Conservation (phyloP, 2,113 vertebrate species). For the Onychorhynchus coronatus region DNA sequence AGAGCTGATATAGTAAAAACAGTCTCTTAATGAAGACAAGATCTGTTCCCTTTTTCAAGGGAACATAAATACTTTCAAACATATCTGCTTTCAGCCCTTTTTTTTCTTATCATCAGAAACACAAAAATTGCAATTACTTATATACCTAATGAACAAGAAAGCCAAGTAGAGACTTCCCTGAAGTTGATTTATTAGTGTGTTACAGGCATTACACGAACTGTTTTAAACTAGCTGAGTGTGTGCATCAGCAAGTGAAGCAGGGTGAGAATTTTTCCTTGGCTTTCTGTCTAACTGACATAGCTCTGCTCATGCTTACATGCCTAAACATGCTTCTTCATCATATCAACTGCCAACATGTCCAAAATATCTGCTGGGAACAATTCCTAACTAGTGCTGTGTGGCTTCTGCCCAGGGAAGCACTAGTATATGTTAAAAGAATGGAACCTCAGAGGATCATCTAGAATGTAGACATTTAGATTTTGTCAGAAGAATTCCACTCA, state of each 20-base stretch:
- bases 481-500: not conserved
- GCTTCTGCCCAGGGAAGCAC: not conserved
- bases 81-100: not conserved
- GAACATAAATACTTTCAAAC: not conserved
- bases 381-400: not conserved
- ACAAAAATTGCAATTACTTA: not conserved
- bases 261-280: not conserved
- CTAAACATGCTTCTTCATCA: not conserved
- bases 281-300: not conserved
- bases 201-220: not conserved
- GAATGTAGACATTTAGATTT: not conserved
- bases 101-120: not conserved
- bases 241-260: not conserved
- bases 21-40: not conserved
- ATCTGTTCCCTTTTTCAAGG: not conserved
- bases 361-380: not conserved
- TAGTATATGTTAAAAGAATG: not conserved
- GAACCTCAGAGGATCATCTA: not conserved
- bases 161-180: not conserved
- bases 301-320: not conserved
- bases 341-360: accelerated
- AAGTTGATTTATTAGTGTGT: not conserved
- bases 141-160: not conserved
- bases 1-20: not conserved
- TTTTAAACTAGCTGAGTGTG: not conserved